A percentile compares a stretch with the other conserved stretches of the same genome.
Conservation (phyloP, 2,113 vertebrate species). For the Myiagra hebetior region DNA sequence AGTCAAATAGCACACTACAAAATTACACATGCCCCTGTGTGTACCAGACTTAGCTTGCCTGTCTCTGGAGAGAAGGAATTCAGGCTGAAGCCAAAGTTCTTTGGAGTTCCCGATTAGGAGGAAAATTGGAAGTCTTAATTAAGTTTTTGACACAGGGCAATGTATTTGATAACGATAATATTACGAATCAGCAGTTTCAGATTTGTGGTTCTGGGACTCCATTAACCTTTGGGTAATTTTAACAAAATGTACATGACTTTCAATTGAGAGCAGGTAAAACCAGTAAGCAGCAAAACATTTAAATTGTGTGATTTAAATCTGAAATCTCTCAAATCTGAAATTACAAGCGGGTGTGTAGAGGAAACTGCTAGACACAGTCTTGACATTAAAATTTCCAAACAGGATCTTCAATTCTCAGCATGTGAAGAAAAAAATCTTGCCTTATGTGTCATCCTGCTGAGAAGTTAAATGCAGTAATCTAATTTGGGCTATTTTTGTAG, state of each 20-base stretch:
- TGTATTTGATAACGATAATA: not conserved
- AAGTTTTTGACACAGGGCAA: not conserved
- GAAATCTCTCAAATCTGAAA: not conserved
- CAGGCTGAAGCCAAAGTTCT: not conserved
- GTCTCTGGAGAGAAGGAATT: not conserved
- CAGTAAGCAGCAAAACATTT: not conserved
- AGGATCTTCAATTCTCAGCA: not conserved
- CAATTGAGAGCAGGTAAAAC: not conserved
- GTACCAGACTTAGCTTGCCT: not conserved
- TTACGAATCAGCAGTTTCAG: not conserved
- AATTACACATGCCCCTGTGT: accelerated
- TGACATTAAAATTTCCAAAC: not conserved
- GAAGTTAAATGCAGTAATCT: not conserved
- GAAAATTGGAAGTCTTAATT: not conserved
- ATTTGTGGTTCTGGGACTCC: not conserved
- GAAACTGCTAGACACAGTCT: not conserved
- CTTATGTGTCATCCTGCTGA: not conserved
- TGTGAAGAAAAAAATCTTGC: not conserved
- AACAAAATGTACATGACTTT: not conserved
- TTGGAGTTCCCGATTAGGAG: not conserved
- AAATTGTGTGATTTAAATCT: not conserved
- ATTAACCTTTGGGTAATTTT: not conserved
- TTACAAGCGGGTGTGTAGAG: not conserved
- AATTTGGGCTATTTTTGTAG: not conserved
- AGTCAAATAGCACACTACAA: not conserved